A percentile compares a stretch with the other conserved stretches of the same genome.
Evolutionary conservation across 2,888 invertebrate genomes (phyloP).

Genomic region (Euproctis similis): DNA sequence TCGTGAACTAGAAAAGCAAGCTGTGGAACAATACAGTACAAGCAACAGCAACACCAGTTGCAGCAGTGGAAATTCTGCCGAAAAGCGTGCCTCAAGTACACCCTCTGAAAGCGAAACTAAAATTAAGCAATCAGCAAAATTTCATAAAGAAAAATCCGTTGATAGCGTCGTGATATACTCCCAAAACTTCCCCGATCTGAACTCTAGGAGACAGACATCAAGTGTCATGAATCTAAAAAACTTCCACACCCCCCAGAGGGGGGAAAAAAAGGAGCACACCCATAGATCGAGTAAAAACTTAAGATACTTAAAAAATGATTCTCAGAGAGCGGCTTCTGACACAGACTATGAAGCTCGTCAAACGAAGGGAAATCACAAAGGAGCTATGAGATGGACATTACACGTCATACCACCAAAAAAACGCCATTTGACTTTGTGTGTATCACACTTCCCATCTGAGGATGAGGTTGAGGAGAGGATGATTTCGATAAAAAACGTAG

Average conservation of each 20-base stretch:
- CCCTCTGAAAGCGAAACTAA: slow-evolving; percentile 39
- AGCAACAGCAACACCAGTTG: slow-evolving; percentile 70
- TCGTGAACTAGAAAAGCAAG: slow-evolving; percentile 79
- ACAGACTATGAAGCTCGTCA: slow-evolving; percentile 60
- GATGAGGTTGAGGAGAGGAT: slow-evolving; percentile 46
- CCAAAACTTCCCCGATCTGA: slow-evolving; percentile 65
- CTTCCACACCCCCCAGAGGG: slow-evolving; percentile 72
- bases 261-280: slow-evolving; percentile 65
- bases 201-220: slow-evolving; percentile 46
- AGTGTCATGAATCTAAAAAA: slow-evolving; percentile 71
- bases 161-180: slow-evolving; percentile 66
- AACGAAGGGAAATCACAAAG: slow-evolving; percentile 41
- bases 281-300: slow-evolving; percentile 46
- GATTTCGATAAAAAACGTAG: slow-evolving; percentile 50
- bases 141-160: slow-evolving; percentile 58
- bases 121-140: slow-evolving; percentile 48
- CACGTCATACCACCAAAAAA: slow-evolving; percentile 59
- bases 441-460: slow-evolving; percentile 61
- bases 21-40: slow-evolving; percentile 79
- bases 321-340: slow-evolving; percentile 58
- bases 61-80: slow-evolving; percentile 58
- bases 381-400: slow-evolving; percentile 53
- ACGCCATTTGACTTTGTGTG: slow-evolving; percentile 54
- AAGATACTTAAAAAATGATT: slow-evolving; percentile 44
- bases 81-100: slow-evolving; percentile 39